Base-by-base conservation (phyloP, 2,888 invertebrate genomes). In the Dynastes tityus region DNA sequence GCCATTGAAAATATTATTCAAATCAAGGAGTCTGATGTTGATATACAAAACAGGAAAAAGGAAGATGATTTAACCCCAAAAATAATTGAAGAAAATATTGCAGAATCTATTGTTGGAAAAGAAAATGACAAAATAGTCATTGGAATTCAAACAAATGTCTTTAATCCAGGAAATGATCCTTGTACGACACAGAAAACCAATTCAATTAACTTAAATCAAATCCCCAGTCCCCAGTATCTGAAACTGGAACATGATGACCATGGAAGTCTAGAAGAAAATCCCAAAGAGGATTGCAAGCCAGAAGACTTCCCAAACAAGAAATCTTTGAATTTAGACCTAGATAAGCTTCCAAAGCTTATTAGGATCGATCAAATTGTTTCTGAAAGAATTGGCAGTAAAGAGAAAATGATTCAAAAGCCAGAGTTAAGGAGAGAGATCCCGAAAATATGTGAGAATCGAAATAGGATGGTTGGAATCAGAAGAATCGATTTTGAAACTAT, bases 1-100 rank as follows among this genome's bases (percentile, higher is more conserved):
- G 68, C 51, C 13, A 68, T 68, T n/a, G 40, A 68, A 29, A 51
- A 68, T 13, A 51, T 68, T 11, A 68, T 68, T 27, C 13, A 53
- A n/a, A 45, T 49, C 5, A 27, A 51, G 13, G 13, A 55, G 5
- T n/a, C 22, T 22, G 55, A 55, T 16, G 16, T 37, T 37, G 32
- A 1, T 5, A 37, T 5, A 5, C 32, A 37, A 4, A 2, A 37
- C 5, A 37, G 5, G 4, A 37, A 37, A 5, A 37, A 37, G 32
- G 32, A 37, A 37, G 32, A 4, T 37, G 32, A 37, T 5, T 4
- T 37, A 37, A 37, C 32, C 32, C 5, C 2, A 37, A 5, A 37
- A 37, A 37, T 37, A 37, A 37, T 5, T 1, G 32, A 37, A 37
- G 32, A 22, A 55, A 16, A 55, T 16, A 55, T 55, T 5, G 55